Percentiles rank a stretch among this genome's conserved stretches.
Conservation (phyloP, 2,113 vertebrate species). For the Centropus unirufus region DNA sequence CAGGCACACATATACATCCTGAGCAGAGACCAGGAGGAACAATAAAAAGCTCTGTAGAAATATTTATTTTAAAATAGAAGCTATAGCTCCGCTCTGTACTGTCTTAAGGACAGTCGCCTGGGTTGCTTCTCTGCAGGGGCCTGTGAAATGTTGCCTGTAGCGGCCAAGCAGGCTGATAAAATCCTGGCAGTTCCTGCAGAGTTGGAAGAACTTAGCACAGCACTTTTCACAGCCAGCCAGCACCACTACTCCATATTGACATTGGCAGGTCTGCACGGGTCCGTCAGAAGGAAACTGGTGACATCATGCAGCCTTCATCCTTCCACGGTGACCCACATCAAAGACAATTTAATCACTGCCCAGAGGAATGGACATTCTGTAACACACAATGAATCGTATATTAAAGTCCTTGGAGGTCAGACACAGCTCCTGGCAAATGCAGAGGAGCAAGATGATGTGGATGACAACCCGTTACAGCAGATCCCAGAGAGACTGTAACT, state of each 20-base stretch:
- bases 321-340: slow-evolving; percentile 57
- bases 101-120: background rate
- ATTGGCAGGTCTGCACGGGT: slow-evolving; percentile 30
- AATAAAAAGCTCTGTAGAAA: background rate
- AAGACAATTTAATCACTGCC: slow-evolving; percentile 45
- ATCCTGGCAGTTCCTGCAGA: background rate
- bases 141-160: background rate
- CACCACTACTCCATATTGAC: slow-evolving; percentile 32
- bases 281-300: slow-evolving; percentile 14
- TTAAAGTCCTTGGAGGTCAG: slow-evolving; percentile 42
- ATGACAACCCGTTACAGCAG: slow-evolving; percentile 16
- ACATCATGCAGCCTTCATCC: slow-evolving; percentile 63
- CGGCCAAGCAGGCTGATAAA: background rate
- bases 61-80: slow-evolving; percentile 9
- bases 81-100: background rate
- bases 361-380: slow-evolving; percentile 54
- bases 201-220: slow-evolving; percentile 18
- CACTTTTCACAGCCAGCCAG: background rate
- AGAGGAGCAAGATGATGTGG: slow-evolving; percentile 35
- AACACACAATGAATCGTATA: slow-evolving; percentile 58
- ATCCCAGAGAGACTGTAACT: background rate
- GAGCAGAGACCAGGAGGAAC: background rate
- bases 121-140: background rate
- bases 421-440: slow-evolving; percentile 43
- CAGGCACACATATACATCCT: background rate